A percentile compares a stretch with the other conserved stretches of the same genome.
Evolutionary conservation across 2,113 vertebrate genomes (phyloP).

Genomic region (Tretioscincus oriximinensis): DNA sequence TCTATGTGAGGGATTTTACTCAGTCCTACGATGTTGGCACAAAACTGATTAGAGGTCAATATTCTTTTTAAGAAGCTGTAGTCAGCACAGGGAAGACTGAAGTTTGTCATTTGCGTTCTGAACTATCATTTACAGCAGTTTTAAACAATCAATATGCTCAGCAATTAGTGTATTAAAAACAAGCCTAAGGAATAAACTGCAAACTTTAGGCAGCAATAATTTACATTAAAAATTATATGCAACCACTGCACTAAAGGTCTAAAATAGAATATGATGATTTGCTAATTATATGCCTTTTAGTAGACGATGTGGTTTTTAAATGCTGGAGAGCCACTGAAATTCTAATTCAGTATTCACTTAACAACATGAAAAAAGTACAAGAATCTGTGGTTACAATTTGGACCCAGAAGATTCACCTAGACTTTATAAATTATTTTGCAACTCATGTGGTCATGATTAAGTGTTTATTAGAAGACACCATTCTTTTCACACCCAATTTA

Average conservation of each 20-base stretch:
- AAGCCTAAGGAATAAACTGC: not conserved
- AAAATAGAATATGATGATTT: not conserved
- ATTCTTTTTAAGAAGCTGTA: not conserved
- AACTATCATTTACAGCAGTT: not conserved
- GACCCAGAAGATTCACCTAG: not conserved
- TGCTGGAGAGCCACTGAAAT: not conserved
- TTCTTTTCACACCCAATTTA: slow-evolving; percentile 6
- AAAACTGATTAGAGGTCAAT: too few species aligned
- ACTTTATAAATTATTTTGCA: not conserved
- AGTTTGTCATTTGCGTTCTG: not conserved
- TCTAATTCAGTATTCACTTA: not conserved
- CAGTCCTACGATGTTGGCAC: too few species aligned
- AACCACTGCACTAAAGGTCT: not conserved
- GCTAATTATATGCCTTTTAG: not conserved
- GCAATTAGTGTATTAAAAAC: not conserved
- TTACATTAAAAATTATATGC: not conserved
- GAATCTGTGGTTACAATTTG: not conserved
- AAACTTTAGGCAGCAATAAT: not conserved
- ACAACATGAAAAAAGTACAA: not conserved
- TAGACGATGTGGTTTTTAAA: not conserved
- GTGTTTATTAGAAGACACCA: not conserved
- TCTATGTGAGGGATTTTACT: too few species aligned
- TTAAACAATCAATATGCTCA: not conserved
- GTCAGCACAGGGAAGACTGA: not conserved
- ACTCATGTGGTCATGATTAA: not conserved